Evolutionary conservation across 1,140 invertebrate genomes (phyloP).

Genomic region (Brachionus manjavacas): DNA sequence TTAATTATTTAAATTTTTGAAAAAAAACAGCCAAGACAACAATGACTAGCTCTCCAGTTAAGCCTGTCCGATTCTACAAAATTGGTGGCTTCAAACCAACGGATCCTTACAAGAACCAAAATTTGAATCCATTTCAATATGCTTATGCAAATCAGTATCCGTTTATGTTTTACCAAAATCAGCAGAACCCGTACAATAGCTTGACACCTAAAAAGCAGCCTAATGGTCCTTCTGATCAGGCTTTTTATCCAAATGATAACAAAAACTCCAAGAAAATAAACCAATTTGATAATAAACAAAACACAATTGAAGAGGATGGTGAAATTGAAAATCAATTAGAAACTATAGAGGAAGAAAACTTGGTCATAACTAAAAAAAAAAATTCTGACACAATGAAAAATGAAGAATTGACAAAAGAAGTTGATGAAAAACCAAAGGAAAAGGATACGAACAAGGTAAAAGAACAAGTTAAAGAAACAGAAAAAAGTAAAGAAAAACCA

Average conservation of each 20-base stretch:
- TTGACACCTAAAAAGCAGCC: background rate
- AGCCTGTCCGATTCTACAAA: slow-evolving; percentile 5
- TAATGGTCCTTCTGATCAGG: background rate
- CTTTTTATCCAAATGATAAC: background rate
- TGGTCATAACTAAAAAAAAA: background rate
- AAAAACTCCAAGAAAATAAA: background rate
- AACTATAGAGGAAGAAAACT: slow-evolving; percentile 10
- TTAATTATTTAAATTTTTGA: background rate
- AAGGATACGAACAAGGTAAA: background rate
- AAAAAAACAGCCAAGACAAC: background rate
- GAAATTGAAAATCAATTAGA: background rate
- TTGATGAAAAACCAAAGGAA: background rate
- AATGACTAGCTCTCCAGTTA: background rate
- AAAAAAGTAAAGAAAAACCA: too few species aligned
- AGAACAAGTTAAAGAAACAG: background rate
- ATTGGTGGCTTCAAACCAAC: slow-evolving; percentile 24
- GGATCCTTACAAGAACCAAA: background rate
- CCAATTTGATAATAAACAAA: background rate
- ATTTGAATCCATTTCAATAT: background rate
- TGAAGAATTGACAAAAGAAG: background rate
- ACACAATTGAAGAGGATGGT: slow-evolving; percentile 9
- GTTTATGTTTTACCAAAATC: slow-evolving; percentile 10
- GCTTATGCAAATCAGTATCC: background rate
- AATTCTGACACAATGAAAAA: background rate
- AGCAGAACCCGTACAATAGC: background rate